These are phyloP conservation scores for Lepus townsendii DNA, from an alignment of 2,797 vertebrate genomes.

Conservation along the genomic window DNA sequence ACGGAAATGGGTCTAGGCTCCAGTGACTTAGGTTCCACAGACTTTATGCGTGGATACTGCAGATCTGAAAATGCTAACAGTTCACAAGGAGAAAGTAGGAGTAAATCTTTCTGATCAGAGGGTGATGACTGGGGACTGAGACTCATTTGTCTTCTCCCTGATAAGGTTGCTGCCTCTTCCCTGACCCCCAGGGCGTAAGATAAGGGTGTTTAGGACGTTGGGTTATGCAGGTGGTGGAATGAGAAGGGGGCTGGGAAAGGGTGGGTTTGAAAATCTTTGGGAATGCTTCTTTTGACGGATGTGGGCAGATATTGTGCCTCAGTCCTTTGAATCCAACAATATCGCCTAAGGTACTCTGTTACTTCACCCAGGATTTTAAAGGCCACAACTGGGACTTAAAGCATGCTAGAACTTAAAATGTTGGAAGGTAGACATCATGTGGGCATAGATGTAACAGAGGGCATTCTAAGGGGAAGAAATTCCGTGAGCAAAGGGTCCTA, in stretches of 20 bases:
- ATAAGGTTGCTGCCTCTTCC: slow-evolving; percentile 25
- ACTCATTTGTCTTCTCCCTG: slow-evolving; percentile 13
- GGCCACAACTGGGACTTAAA: background rate
- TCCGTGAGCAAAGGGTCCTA: background rate
- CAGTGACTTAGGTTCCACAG: slow-evolving; percentile 26
- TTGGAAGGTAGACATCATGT: background rate
- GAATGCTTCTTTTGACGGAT: background rate
- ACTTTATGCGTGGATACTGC: slow-evolving; percentile 30
- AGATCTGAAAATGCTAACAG: slow-evolving; percentile 34
- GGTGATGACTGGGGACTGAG: slow-evolving; percentile 31
- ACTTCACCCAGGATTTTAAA: background rate
- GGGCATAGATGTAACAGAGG: slow-evolving; percentile 15
- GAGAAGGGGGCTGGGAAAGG: background rate
- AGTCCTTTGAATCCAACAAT: slow-evolving; percentile 10
- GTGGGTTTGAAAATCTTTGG: slow-evolving; percentile 40
- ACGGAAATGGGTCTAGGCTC: slow-evolving; percentile 21
- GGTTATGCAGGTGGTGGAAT: slow-evolving; percentile 33
- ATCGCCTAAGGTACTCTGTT: slow-evolving; percentile 49
- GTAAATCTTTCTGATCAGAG: slow-evolving; percentile 49
- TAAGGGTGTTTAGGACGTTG: slow-evolving; percentile 29
- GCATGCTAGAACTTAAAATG: slow-evolving; percentile 40
- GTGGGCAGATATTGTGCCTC: slow-evolving; percentile 36
- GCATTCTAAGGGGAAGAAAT: background rate
- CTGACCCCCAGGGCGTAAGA: slow-evolving; percentile 32
- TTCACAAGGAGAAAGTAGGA: slow-evolving; percentile 35